Evolutionary conservation across 1,140 invertebrate genomes (phyloP), one percentile per base, ranked within the genome.

Genomic region (Zaprionus ornatus): DNA sequence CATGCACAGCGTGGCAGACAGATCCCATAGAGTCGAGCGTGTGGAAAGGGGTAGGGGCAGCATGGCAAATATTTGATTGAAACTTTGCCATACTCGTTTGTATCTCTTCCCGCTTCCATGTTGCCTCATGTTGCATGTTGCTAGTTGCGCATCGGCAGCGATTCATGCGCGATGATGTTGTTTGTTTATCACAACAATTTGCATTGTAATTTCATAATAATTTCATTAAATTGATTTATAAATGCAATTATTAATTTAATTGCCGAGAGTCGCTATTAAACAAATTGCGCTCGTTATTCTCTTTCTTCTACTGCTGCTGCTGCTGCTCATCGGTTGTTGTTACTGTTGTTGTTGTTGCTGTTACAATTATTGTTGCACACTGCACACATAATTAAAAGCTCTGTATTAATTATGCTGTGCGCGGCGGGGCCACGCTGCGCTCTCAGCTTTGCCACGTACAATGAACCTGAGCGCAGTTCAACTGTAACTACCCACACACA

Each of bases 171-270:
- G n/a, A 19, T 48, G 45, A 13, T 27, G 17, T 23, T 66, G 54
- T 66, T 57, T 57, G 63, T 40, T 65, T 65, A 65, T 65, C 32
- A 27, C 35, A 29, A 35, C 35, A 17, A 45, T 71, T 75, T 79
- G 71, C 79, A 59, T 56, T 76, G 68, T 73, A 74, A 80, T 80
- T 79, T 65, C 37, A 79, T 79, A 73, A 84, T 81, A 90, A 84
- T 90, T 81, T 79, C 62, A 84, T 88, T 77, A 77, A 90, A 88
- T 74, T 79, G 84, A 88, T 84, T 81, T 84, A 81, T 70, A 78
- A 75, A 87, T 87, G 83, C 77, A 84, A 90, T 90, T 84, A 90
- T 73, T 54, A 54, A 61, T 74, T 74, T 70, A 76, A 79, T 66
- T 86, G 66, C 35, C 52, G 56, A 48, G 29, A 37, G 37, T 62